Conservation (phyloP, 1,140 invertebrate species). For the Atta cephalotes region DNA sequence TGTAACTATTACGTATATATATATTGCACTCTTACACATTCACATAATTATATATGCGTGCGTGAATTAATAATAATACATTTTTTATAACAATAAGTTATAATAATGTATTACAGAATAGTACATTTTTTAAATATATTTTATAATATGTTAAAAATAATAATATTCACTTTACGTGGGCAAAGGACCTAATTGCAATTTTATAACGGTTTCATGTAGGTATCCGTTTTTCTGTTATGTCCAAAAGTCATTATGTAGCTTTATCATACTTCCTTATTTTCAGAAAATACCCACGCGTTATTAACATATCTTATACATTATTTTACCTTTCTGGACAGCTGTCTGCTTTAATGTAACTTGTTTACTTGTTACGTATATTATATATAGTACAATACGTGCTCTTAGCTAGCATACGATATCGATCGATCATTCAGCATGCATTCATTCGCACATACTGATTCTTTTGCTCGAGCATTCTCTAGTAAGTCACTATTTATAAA, state of each 20-base stretch:
- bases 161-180: background rate
- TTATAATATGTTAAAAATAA: background rate
- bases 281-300: constrained; percentile 59
- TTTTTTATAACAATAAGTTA: background rate
- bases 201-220: background rate
- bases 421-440: constrained; percentile 18
- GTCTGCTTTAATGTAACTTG: constrained; percentile 15
- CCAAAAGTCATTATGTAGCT: constrained; percentile 61
- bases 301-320: constrained; percentile 65
- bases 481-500: constrained; percentile 36
- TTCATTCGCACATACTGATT: constrained; percentile 34
- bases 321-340: constrained; percentile 24
- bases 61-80: background rate
- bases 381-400: background rate
- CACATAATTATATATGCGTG: too few species aligned
- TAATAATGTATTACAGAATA: background rate
- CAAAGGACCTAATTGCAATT: background rate
- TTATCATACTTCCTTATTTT: constrained; percentile 66
- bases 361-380: constrained; percentile 14
- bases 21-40: background rate
- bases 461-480: background rate
- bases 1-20: background rate
- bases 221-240: background rate
- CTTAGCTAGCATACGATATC: background rate
- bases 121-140: background rate